Conservation (phyloP, 1,140 invertebrate genomes). For the Scaptodrosophila lebanonensis region DNA sequence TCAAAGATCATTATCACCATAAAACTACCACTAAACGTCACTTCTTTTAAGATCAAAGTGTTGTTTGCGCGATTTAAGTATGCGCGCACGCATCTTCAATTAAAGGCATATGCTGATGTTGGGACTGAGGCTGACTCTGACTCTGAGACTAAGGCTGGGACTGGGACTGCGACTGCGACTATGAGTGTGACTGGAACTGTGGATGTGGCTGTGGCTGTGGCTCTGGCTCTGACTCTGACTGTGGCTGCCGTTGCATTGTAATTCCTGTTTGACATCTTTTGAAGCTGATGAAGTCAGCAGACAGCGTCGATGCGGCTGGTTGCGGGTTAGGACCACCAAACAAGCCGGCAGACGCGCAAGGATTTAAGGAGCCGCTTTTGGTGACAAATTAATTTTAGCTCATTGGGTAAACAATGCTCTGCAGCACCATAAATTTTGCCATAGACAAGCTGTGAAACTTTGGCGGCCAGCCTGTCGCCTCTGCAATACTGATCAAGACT, state of each 20-base stretch:
- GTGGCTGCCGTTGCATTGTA: constrained; percentile 25
- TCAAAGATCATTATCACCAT: constrained; percentile 71
- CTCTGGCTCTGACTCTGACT: constrained; percentile 13
- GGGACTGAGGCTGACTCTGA: background rate
- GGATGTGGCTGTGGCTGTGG: background rate
- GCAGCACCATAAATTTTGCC: too few relatives aligned
- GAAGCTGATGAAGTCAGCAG: constrained; percentile 30
- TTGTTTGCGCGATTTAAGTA: constrained; percentile 69
- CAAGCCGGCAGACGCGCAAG: constrained; percentile 4
- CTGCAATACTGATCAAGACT: too few relatives aligned
- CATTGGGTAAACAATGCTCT: constrained; percentile 21
- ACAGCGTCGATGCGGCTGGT: background rate
- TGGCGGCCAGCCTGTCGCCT: too few relatives aligned
- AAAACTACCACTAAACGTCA: constrained; percentile 76
- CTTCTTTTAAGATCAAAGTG: constrained; percentile 77
- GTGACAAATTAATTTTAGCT: constrained; percentile 62
- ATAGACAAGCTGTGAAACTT: too few relatives aligned
- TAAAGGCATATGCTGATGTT: constrained; percentile 61
- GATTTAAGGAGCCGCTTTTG: constrained; percentile 18
- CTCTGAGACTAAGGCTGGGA: background rate
- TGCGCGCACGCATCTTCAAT: constrained; percentile 76
- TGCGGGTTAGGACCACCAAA: constrained; percentile 27
- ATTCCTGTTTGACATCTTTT: constrained; percentile 55
- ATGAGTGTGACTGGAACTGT: constrained; percentile 1
- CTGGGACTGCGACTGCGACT: constrained; percentile 6